These are phyloP conservation scores for Ornithorhynchus anatinus DNA, from an alignment of 2,113 vertebrate genomes.

Conservation along the genomic window DNA sequence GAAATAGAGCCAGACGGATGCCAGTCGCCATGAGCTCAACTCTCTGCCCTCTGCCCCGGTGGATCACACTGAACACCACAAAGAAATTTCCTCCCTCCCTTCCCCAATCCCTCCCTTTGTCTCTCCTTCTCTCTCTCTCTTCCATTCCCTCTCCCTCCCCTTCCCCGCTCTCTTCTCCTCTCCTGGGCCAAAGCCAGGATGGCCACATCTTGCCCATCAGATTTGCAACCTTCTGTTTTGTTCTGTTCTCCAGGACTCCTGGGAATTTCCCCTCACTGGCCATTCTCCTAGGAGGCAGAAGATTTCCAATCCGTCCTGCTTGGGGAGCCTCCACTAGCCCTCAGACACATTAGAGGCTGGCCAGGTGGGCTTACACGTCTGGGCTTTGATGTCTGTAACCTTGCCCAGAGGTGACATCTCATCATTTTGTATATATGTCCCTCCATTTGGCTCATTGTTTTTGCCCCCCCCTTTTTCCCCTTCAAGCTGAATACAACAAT, in stretches of 20 bases:
- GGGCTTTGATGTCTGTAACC: slow-evolving; percentile 28
- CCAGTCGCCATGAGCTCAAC: background rate
- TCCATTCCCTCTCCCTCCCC: background rate
- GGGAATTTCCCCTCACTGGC: background rate
- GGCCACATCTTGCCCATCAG: no score
- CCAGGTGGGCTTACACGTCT: background rate
- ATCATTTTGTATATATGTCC: background rate
- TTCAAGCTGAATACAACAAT: no score
- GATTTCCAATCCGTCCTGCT: background rate
- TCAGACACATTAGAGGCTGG: background rate
- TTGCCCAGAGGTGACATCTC: slow-evolving; percentile 2
- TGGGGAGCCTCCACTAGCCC: background rate
- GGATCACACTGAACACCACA: background rate
- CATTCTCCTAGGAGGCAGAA: background rate
- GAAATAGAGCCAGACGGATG: slow-evolving; percentile 62
- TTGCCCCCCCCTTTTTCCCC: no score
- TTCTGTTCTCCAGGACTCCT: slow-evolving; percentile 30
- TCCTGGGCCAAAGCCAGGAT: no score
- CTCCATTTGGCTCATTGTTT: no score
- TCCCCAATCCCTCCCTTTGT: background rate
- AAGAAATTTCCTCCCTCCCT: background rate
- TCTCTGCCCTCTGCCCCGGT: background rate
- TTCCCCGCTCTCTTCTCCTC: background rate
- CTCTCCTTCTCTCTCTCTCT: background rate
- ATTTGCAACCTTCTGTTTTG: slow-evolving; percentile 15